A percentile compares a stretch with the other conserved stretches of the same genome.
phyloP scores from a whole-genome alignment of 1,140 invertebrate species.

The Drosophila burlai region DNA sequence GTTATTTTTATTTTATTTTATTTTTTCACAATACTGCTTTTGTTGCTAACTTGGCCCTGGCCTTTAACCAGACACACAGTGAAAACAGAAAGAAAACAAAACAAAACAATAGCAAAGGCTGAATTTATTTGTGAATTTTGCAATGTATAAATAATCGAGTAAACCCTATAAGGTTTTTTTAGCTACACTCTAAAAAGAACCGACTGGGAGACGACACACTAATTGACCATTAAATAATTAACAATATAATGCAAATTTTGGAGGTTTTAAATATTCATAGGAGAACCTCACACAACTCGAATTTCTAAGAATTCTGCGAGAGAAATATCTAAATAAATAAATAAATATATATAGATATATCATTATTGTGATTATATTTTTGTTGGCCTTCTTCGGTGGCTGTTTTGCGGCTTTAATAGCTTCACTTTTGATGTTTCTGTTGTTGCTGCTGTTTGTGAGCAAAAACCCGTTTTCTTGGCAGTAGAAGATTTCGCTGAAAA shows the following conservation, averaged over 20 bases:
- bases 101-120: conserved; percentile 15
- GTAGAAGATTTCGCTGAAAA: conserved; percentile 53
- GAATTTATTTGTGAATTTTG: conserved; percentile 26
- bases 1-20: neutral
- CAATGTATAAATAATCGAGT: conserved; percentile 23
- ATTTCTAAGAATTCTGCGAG: neutral
- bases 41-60: conserved; percentile 35
- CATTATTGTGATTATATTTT: conserved; percentile 42
- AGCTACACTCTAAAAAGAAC: neutral
- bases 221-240: conserved; percentile 74
- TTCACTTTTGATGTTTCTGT: conserved; percentile 26
- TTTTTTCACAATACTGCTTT: conserved; percentile 6
- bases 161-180: neutral
- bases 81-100: neutral
- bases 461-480: conserved; percentile 51
- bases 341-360: conserved; percentile 10
- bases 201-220: conserved; percentile 21
- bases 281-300: neutral
- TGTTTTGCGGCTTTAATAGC: conserved; percentile 31
- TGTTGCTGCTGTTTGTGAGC: conserved; percentile 2
- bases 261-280: neutral
- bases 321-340: neutral
- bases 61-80: conserved; percentile 43
- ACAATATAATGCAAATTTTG: conserved; percentile 38
- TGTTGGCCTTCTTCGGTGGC: conserved; percentile 21